phyloP scores from a whole-genome alignment of 2,888 invertebrate species.

The Hermaeophaga mercurialis region DNA sequence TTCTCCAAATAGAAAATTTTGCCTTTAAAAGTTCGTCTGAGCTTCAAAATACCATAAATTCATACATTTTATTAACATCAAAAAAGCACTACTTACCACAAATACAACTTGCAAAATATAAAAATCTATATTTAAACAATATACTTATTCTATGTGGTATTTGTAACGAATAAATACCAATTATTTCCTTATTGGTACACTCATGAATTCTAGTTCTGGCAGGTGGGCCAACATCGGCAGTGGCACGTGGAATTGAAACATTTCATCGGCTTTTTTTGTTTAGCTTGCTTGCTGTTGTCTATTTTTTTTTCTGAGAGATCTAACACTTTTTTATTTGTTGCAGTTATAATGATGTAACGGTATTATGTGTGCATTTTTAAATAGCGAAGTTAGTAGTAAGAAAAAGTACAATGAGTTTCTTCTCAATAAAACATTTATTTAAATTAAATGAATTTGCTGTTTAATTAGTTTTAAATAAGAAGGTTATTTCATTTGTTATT shows the following conservation, averaged over 20 bases:
- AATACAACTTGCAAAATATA: background rate
- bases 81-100: background rate
- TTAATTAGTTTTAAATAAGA: too few relatives aligned
- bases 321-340: conserved; percentile 10
- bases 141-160: background rate
- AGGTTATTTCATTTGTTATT: too few relatives aligned
- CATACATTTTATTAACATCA: background rate
- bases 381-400: too few relatives aligned
- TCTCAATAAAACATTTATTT: background rate
- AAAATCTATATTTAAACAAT: background rate
- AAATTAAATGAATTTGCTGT: too few relatives aligned
- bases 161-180: background rate
- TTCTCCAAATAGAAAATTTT: too few relatives aligned
- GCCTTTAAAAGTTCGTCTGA: too few relatives aligned
- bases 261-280: conserved; percentile 17
- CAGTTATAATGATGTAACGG: conserved; percentile 13
- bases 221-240: background rate
- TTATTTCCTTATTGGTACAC: background rate
- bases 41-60: too few relatives aligned
- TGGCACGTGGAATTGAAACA: conserved; percentile 22
- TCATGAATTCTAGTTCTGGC: background rate
- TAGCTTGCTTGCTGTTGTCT: conserved; percentile 3
- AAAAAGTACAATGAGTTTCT: too few relatives aligned
- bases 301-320: too few relatives aligned
- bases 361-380: conserved; percentile 3